phyloP scores from a whole-genome alignment of 2,113 vertebrate genomes.

The Mirza zaza region DNA sequence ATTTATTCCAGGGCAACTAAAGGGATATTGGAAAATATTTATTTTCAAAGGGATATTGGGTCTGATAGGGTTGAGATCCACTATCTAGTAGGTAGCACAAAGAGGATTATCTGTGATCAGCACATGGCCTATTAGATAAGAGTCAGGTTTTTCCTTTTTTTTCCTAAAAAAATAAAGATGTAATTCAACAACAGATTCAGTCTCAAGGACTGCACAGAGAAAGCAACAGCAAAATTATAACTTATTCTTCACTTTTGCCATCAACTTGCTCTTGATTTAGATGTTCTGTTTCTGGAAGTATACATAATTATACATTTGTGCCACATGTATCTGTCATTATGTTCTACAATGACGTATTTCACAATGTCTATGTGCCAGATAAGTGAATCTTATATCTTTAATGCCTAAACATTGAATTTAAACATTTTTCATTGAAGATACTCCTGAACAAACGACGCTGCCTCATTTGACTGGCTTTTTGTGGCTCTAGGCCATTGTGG shows the following conservation, averaged over 20 bases:
- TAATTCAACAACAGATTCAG: not conserved
- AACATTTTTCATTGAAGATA: not conserved
- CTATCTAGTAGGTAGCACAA: not conserved
- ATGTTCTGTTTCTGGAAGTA: constrained; percentile 1
- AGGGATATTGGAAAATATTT: not conserved
- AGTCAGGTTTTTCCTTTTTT: not conserved
- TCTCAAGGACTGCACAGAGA: not conserved
- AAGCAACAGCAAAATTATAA: constrained; percentile 2
- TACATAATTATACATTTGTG: not conserved
- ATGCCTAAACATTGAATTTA: not conserved
- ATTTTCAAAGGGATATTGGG: not conserved
- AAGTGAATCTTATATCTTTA: not conserved
- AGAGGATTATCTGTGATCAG: not conserved
- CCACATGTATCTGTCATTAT: not conserved
- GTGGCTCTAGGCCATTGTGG: not conserved
- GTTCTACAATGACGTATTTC: not conserved
- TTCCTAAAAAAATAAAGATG: not conserved
- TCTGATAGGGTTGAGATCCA: not conserved
- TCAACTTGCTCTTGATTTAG: not conserved
- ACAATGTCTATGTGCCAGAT: not conserved
- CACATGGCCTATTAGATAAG: not conserved
- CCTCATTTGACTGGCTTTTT: not conserved
- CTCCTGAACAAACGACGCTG: not conserved
- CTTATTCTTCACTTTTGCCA: not conserved
- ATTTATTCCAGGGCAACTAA: not conserved